Evolutionary conservation across 2,113 vertebrate genomes (phyloP).

Genomic region (Chionis minor): DNA sequence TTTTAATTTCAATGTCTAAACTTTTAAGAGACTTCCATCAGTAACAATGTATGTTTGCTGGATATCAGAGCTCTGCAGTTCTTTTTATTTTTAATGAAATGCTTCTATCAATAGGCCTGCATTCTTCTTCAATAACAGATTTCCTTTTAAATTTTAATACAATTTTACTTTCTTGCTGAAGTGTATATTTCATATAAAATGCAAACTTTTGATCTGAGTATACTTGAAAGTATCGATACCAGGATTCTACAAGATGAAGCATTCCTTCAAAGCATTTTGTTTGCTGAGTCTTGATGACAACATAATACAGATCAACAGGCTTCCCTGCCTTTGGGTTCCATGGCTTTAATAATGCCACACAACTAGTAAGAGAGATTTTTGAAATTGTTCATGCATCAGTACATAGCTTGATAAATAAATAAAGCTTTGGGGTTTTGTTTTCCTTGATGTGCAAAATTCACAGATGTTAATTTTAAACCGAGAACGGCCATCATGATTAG

Average conservation of each 20-base stretch:
- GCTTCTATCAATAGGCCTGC: neutral
- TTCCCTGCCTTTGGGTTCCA: neutral
- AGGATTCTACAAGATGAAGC: neutral
- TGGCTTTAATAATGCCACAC: neutral
- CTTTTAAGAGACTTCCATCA: neutral
- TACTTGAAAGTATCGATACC: neutral
- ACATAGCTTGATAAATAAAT: neutral
- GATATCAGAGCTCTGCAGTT: neutral
- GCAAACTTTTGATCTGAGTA: neutral
- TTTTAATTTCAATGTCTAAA: neutral
- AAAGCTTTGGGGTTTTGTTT: neutral
- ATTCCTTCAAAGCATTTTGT: neutral
- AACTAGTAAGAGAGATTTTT: neutral
- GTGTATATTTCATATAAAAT: conserved; percentile 1
- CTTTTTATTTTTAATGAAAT: neutral
- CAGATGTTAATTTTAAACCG: neutral
- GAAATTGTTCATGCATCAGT: neutral
- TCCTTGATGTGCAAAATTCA: neutral
- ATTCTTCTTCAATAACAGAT: neutral
- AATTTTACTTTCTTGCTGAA: neutral
- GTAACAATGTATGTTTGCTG: neutral
- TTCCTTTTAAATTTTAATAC: neutral
- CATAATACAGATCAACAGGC: neutral
- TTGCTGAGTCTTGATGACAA: neutral
- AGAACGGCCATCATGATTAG: neutral